Base-by-base conservation (phyloP, 2,888 invertebrate species). In the Dichetophora obliterata region DNA sequence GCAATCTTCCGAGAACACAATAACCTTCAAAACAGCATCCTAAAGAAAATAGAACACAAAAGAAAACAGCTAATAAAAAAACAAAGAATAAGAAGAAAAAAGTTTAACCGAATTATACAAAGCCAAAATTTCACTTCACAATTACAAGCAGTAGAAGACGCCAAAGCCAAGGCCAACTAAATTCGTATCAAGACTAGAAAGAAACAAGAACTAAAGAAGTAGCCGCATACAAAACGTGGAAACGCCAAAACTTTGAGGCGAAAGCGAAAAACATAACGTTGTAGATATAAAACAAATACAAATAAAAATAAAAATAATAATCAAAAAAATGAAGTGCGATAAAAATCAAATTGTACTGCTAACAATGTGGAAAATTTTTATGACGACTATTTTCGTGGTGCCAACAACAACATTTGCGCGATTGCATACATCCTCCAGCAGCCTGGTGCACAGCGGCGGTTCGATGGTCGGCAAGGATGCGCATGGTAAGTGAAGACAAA, bases 331-430 rank as follows among this genome's bases (percentile, higher is more conserved):
- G 86, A 87, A 88, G 85, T 88, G 86, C 82, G 84, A 87, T 87
- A 88, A 87, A 88, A 87, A 86, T 87, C 86, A 87, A 87, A 87
- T 88, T 84, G 85, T 86, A 85, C 85, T 86, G 83, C 84, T 88
- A 84, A 86, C 87, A 87, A 85, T 87, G 85, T 88, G 87, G 88
- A 86, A 86, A 84, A 86, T 87, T 86, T 88, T 86, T 84, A 86
- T 88, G 84, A 83, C 81, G 65, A 63, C 82, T 77, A 81, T 86
- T 75, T 82, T 83, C 82, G 82, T 82, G 78, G 81, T 86, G 77
- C 83, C 83, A 78, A 79, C 83, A 79, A 80, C 82, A 77, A 77
- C 85, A 84, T 84, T 84, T 81, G 86, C 87, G 80, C 86, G 86
- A 78, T 83, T 85, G 77, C 86, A 86, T 78, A 82, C 86, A 80